phyloP scores from a whole-genome alignment of 2,888 invertebrate species.

The Helicoverpa assulta region DNA sequence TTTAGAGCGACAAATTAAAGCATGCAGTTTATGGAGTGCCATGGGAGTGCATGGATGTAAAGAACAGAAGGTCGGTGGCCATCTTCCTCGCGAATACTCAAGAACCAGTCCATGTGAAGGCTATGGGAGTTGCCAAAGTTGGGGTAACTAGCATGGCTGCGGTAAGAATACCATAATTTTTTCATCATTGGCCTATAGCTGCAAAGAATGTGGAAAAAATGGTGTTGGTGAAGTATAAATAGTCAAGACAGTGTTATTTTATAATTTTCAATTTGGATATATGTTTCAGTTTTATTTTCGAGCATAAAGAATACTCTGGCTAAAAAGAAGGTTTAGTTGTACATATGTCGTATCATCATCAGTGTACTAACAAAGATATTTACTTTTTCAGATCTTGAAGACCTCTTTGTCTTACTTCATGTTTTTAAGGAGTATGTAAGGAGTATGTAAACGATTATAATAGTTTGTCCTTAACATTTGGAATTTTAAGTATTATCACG shows the following conservation, averaged over 20 bases:
- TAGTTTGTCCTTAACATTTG: too few relatives aligned
- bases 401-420: slow-evolving; percentile 34
- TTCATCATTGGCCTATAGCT: neutral
- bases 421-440: slow-evolving; percentile 33
- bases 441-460: neutral
- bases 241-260: too few relatives aligned
- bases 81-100: slow-evolving; percentile 71
- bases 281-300: too few relatives aligned
- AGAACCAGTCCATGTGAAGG: slow-evolving; percentile 67
- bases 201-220: too few relatives aligned
- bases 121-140: slow-evolving; percentile 66
- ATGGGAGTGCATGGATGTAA: slow-evolving; percentile 70
- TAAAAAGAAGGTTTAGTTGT: too few relatives aligned
- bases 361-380: neutral
- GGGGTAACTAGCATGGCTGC: slow-evolving; percentile 71
- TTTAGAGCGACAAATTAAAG: slow-evolving; percentile 67
- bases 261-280: too few relatives aligned
- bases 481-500: too few relatives aligned
- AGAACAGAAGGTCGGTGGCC: slow-evolving; percentile 59
- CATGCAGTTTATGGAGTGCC: slow-evolving; percentile 68
- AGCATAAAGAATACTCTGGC: too few relatives aligned
- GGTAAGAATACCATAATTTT: slow-evolving; percentile 50
- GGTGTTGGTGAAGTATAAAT: too few relatives aligned
- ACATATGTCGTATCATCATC: too few relatives aligned
- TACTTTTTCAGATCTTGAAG: slow-evolving; percentile 40